Evolutionary conservation across 2,113 vertebrate genomes (phyloP).

Genomic region (Alaudala cheleensis): DNA sequence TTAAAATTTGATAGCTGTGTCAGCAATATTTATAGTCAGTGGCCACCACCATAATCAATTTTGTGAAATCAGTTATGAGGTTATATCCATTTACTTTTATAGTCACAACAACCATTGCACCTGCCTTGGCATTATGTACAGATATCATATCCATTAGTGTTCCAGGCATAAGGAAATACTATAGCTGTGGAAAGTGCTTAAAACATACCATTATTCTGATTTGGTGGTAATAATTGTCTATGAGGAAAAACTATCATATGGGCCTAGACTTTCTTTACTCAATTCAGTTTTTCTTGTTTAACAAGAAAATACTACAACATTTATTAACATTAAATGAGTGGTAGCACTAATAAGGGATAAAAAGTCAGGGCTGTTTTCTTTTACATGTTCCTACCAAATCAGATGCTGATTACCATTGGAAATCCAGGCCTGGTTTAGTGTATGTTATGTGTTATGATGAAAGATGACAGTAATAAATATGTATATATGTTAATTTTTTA

Average conservation of each 20-base stretch:
- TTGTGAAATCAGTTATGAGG: not conserved
- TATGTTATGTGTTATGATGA: not conserved
- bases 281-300: not conserved
- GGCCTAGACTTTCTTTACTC: not conserved
- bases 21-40: not conserved
- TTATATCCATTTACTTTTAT: not conserved
- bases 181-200: not conserved
- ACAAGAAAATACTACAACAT: not conserved
- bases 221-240: not conserved
- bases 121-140: not conserved
- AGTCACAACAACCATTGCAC: not conserved
- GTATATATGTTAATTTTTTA: not conserved
- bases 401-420: not conserved
- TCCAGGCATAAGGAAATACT: not conserved
- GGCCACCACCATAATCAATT: not conserved
- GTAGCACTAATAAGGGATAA: accelerated
- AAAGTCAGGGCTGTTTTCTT: not conserved
- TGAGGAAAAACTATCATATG: not conserved
- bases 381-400: not conserved
- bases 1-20: not conserved
- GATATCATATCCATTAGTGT: not conserved
- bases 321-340: not conserved
- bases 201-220: not conserved
- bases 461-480: not conserved
- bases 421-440: not conserved